Conservation (phyloP, 2,113 vertebrate genomes). For the Brevimyrus niger region DNA sequence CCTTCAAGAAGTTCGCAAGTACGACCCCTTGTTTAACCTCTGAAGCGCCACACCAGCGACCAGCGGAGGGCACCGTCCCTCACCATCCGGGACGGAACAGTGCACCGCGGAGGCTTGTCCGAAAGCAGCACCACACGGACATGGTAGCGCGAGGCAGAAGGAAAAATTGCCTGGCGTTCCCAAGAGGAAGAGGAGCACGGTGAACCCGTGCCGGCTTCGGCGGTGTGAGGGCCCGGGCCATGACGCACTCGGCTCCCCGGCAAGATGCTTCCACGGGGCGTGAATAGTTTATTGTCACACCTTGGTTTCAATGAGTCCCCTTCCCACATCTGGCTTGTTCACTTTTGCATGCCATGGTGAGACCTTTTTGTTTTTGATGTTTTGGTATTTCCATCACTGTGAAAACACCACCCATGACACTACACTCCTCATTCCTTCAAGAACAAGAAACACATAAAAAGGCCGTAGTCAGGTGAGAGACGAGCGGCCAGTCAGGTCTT, state of each 20-base stretch:
- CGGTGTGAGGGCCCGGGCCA: not conserved
- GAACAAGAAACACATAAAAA: not conserved
- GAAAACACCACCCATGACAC: not conserved
- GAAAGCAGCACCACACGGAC: not conserved
- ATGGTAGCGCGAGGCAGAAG: not conserved
- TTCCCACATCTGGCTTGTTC: not conserved
- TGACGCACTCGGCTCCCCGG: not conserved
- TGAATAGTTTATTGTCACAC: not conserved
- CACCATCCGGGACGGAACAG: not conserved
- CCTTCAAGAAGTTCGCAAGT: slow-evolving; percentile 80
- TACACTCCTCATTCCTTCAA: not conserved
- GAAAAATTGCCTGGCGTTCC: not conserved
- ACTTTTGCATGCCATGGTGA: not conserved
- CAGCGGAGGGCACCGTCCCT: not conserved
- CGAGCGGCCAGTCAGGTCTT: not conserved
- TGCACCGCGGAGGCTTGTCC: not conserved
- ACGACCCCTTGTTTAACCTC: slow-evolving; percentile 78
- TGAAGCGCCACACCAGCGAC: slow-evolving; percentile 47
- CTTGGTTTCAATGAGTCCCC: not conserved
- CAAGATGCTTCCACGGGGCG: not conserved
- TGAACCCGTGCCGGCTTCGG: not conserved
- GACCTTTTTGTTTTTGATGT: not conserved
- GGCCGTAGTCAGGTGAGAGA: not conserved
- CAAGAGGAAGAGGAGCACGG: not conserved
- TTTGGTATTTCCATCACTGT: not conserved